A percentile compares a stretch with the other conserved stretches of the same genome.
Evolutionary conservation across 2,888 invertebrate genomes (phyloP).

Genomic region (Hydraecia micacea): DNA sequence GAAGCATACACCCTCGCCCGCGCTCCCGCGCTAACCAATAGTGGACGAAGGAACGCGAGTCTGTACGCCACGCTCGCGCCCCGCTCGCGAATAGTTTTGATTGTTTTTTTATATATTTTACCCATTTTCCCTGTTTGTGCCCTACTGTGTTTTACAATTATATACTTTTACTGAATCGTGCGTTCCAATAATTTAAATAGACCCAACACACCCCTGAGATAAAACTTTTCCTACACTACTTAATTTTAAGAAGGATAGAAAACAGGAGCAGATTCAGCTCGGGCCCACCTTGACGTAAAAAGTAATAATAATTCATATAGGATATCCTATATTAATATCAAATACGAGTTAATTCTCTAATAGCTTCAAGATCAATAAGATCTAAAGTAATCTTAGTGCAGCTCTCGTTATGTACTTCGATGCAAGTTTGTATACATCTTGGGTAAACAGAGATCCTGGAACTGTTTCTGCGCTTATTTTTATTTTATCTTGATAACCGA

Average conservation of each 20-base stretch:
- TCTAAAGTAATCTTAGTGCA: background rate
- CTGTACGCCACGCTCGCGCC: no score
- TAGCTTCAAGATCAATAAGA: background rate
- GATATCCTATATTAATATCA: background rate
- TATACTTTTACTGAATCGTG: no score
- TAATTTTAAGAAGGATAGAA: background rate
- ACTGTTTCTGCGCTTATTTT: slow-evolving; percentile 2
- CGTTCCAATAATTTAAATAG: no score
- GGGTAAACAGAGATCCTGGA: background rate
- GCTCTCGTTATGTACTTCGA: background rate
- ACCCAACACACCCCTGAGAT: no score
- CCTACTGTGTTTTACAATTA: no score
- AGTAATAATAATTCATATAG: background rate
- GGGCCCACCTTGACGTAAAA: background rate
- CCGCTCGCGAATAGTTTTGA: no score
- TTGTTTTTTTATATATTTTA: no score
- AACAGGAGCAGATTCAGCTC: background rate
- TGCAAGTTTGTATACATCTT: background rate
- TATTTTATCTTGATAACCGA: slow-evolving; percentile 8
- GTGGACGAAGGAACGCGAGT: no score
- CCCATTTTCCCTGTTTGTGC: no score
- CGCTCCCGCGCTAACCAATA: no score
- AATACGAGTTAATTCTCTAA: background rate
- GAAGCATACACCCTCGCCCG: no score
- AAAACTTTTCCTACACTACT: no score